Conservation (phyloP, 2,888 invertebrate genomes). For the Troilus luridus region DNA sequence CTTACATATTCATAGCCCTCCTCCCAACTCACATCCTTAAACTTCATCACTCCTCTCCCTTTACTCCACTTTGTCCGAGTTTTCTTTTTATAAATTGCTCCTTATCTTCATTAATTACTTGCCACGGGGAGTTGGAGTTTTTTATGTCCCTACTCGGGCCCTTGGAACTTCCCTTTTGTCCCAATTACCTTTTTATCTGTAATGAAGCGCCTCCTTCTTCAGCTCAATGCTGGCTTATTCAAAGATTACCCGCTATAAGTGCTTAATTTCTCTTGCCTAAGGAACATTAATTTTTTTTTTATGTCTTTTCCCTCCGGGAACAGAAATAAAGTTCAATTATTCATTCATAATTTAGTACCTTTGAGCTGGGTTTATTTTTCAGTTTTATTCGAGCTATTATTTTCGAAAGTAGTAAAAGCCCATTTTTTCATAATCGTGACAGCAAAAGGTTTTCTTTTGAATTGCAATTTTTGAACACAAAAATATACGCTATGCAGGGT, state of each 20-base stretch:
- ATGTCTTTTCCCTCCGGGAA: not conserved
- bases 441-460: too few species aligned
- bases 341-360: too few species aligned
- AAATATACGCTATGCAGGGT: too few species aligned
- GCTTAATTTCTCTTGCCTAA: not conserved
- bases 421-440: too few species aligned
- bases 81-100: constrained; percentile 29
- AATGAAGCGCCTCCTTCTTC: constrained; percentile 4
- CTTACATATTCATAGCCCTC: constrained; percentile 38
- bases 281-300: not conserved
- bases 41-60: not conserved
- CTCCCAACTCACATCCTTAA: not conserved
- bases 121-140: not conserved
- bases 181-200: constrained; percentile 34
- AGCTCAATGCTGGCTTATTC: constrained; percentile 13
- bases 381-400: too few species aligned
- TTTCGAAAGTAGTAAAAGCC: too few species aligned
- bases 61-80: constrained; percentile 20
- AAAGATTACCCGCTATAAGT: not conserved
- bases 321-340: too few species aligned
- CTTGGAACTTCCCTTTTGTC: constrained; percentile 15
- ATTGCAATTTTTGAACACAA: too few species aligned
- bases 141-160: not conserved
- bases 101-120: constrained; percentile 36
- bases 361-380: not conserved